Conservation (phyloP, 2,113 vertebrate species). For the Okapia johnstoni region DNA sequence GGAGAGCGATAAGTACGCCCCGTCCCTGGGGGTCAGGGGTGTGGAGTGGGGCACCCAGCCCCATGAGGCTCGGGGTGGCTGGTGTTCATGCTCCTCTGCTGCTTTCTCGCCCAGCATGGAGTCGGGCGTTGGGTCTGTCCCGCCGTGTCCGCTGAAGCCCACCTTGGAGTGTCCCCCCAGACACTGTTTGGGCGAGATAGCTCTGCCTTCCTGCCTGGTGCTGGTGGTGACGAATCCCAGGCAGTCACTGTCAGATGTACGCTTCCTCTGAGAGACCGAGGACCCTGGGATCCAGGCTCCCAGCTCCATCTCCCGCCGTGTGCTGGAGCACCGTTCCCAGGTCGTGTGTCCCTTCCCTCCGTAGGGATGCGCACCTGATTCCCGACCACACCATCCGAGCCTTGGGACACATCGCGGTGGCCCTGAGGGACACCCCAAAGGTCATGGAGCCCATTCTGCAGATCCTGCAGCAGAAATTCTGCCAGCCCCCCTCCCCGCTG, state of each 20-base stretch:
- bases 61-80: background rate
- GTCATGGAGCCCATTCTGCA: conserved; percentile 97
- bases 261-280: background rate
- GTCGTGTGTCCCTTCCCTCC: background rate
- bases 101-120: conserved; percentile 10
- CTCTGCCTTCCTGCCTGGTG: background rate
- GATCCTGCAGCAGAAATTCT: conserved; percentile 98
- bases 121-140: background rate
- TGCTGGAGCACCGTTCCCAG: background rate
- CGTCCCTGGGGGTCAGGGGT: background rate
- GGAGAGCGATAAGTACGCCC: conserved; percentile 94
- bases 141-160: background rate
- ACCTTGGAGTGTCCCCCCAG: background rate
- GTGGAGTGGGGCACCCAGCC: background rate
- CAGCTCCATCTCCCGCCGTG: background rate
- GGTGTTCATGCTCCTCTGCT: background rate
- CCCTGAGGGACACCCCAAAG: conserved; percentile 93
- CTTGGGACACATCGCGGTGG: conserved; percentile 95
- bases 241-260: background rate
- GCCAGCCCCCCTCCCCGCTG: conserved; percentile 93
- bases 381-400: conserved; percentile 96
- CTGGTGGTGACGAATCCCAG: background rate
- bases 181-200: background rate
- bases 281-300: background rate
- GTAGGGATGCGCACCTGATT: conserved; percentile 94